phyloP scores from a whole-genome alignment of 2,888 invertebrate species.

The Andrena dorsata region DNA sequence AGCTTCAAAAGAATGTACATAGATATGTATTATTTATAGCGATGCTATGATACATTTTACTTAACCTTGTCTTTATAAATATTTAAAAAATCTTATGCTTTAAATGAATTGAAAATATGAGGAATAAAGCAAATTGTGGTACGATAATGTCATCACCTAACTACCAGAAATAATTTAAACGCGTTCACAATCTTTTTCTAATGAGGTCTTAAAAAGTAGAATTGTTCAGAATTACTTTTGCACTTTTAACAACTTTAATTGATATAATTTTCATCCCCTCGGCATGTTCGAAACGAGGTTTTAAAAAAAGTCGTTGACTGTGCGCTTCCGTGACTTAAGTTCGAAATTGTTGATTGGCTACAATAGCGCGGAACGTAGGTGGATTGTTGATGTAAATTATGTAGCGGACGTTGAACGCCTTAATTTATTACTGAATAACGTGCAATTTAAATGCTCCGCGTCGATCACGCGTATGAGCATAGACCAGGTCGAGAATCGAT shows the following conservation, averaged over 20 bases:
- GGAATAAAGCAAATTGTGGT: background rate
- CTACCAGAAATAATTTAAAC: background rate
- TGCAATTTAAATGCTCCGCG: conserved; percentile 59
- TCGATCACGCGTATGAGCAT: conserved; percentile 57
- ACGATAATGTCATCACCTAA: too few relatives aligned
- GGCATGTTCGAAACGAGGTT: background rate
- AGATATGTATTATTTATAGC: too few relatives aligned
- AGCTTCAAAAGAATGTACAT: too few relatives aligned
- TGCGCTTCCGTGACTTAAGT: conserved; percentile 2
- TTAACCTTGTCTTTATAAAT: too few relatives aligned
- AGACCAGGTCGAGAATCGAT: conserved; percentile 50
- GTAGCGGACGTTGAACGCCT: conserved; percentile 48
- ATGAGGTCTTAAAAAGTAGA: background rate
- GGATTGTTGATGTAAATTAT: conserved; percentile 52
- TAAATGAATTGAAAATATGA: background rate
- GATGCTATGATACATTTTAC: too few relatives aligned
- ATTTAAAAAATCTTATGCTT: conserved; percentile 17
- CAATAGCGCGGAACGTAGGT: conserved; percentile 43
- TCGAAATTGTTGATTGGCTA: conserved; percentile 29
- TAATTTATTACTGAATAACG: conserved; percentile 67
- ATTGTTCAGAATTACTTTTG: too few relatives aligned
- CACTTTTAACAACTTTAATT: background rate
- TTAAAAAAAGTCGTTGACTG: conserved; percentile 14
- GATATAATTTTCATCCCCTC: background rate
- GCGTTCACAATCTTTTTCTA: background rate